Conservation (phyloP, 2,888 invertebrate species). For the Cerastis rubricosa region DNA sequence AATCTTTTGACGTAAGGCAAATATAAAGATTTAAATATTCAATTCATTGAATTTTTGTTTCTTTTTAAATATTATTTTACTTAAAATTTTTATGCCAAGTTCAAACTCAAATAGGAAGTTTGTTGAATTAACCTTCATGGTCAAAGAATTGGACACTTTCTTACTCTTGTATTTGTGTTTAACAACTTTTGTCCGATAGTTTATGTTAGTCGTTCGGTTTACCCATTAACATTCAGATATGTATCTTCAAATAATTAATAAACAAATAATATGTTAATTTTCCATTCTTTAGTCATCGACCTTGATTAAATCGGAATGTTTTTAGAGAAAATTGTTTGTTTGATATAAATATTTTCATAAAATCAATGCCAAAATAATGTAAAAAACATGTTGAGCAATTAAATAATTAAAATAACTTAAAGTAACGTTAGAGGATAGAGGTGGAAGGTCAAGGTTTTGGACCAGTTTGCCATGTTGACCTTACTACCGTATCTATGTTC, state of each 20-base stretch:
- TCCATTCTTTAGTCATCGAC: constrained; percentile 14
- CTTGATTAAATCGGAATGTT: constrained; percentile 13
- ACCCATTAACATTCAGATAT: constrained; percentile 10
- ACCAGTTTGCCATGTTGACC: constrained; percentile 35
- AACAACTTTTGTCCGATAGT: not conserved
- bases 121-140: not conserved
- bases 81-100: not conserved
- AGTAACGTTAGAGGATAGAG: constrained; percentile 27
- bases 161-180: not conserved
- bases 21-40: not conserved
- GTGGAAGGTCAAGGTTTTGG: constrained; percentile 41
- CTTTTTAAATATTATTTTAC: not conserved
- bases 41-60: no score
- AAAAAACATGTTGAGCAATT: constrained; percentile 40
- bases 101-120: not conserved
- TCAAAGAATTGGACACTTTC: not conserved
- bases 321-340: constrained; percentile 17
- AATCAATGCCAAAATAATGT: constrained; percentile 38
- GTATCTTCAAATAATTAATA: constrained; percentile 11
- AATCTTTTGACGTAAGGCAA: not conserved
- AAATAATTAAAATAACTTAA: constrained; percentile 18
- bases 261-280: constrained; percentile 26
- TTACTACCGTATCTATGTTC: not conserved
- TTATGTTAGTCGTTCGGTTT: not conserved
- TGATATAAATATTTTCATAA: constrained; percentile 10